Evolutionary conservation across 2,888 invertebrate species (phyloP), one percentile per base, ranked within the genome.

Genomic region (Dolichopus griseipennis): DNA sequence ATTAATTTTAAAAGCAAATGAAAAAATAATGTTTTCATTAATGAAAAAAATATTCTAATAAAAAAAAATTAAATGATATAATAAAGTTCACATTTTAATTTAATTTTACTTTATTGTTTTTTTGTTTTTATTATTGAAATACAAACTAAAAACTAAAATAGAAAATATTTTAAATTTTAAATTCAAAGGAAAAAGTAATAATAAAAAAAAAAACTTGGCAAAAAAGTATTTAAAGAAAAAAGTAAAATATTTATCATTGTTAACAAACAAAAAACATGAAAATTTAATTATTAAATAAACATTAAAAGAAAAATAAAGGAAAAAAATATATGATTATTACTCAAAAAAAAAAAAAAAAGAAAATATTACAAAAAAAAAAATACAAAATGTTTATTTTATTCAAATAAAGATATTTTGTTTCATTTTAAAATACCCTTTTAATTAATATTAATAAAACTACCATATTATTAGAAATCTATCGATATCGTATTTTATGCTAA

Each of bases 11-110:
- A 64, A 64, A 64, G 7, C 7, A 21, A 64, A 21, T 33, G 18
- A 21, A 22, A 15, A 21, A 2, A 64, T 33, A 18, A 52, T n/a
- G 15, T 52, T 37, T 37, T 37, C 12, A 52, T 18, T 66, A 22
- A 68, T 68, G 37, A 70, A 43, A 71, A 70, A 67, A 67, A 27
- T 65, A 61, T 65, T 67, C 22, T 27, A 21, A 12, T 64, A 21
- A 21, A 20, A 37, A 20, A 66, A 33, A 64, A 63, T 22, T 22
- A 27, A 37, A 37, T 66, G 69, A 70, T 71, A 61, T 69, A 70
- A 65, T 64, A 33, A 70, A 70, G 73, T 72, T 74, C 73, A 73
- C 69, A 71, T 69, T 66, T 68, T 73, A 70, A 72, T 72, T 74
- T n/a, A 72, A 73, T 72, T 52, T 67, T 64, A 20, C 9, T 34